Conservation (phyloP, 2,113 vertebrate genomes). For the Oxygymnocypris stewartii region DNA sequence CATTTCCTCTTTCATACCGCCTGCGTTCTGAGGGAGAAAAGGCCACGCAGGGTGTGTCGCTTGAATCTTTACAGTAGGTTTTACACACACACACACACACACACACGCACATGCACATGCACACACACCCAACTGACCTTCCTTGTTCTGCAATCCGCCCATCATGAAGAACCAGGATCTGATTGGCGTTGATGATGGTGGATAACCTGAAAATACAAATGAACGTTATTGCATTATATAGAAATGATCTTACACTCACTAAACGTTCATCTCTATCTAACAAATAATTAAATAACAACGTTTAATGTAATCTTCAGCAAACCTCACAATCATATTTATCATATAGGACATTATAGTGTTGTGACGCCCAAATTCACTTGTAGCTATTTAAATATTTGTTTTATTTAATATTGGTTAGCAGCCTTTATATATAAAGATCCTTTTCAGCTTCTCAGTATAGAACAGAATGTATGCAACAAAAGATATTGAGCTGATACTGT, state of each 20-base stretch:
- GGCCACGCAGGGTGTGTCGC: background rate
- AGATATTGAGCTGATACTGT: background rate
- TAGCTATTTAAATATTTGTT: too few species aligned
- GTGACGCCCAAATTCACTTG: background rate
- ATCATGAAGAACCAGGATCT: slow-evolving; percentile 83
- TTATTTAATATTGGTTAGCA: background rate
- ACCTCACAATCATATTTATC: background rate
- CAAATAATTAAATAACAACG: background rate
- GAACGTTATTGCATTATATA: background rate
- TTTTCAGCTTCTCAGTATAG: background rate
- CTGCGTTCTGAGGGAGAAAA: background rate
- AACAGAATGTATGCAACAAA: background rate
- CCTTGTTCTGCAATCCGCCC: slow-evolving; percentile 78
- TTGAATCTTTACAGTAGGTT: slow-evolving; percentile 11
- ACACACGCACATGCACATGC: background rate
- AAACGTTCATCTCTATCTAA: background rate
- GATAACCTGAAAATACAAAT: slow-evolving; percentile 75
- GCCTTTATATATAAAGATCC: background rate
- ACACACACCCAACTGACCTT: slow-evolving; percentile 68
- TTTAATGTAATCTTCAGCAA: background rate
- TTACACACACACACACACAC: background rate
- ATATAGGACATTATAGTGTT: background rate
- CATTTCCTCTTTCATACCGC: slow-evolving; percentile 17
- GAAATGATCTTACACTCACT: background rate
- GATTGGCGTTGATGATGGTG: slow-evolving; percentile 80